Evolutionary conservation across 2,888 invertebrate species (phyloP).

Genomic region (Perizoma flavofasciatum): DNA sequence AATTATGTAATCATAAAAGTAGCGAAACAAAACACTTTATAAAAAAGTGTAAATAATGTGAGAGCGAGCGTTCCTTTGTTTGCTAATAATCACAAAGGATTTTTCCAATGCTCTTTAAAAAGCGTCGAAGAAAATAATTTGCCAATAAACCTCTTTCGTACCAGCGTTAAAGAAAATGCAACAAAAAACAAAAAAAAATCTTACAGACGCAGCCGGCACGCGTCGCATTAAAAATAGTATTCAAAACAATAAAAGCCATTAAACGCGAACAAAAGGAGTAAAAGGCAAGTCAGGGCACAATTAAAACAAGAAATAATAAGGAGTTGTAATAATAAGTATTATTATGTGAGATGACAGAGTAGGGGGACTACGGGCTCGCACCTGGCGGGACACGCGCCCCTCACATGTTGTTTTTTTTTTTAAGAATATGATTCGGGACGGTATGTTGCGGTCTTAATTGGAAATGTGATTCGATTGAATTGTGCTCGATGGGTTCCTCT

Average conservation of each 20-base stretch:
- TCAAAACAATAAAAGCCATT: conserved; percentile 81
- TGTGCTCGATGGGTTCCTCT: conserved; percentile 4
- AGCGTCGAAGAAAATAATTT: conserved; percentile 5
- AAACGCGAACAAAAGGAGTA: conserved; percentile 80
- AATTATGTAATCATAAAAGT: neutral
- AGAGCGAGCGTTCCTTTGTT: conserved; percentile 1
- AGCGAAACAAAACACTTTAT: neutral
- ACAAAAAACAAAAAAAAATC: conserved; percentile 32
- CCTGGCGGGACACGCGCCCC: conserved; percentile 69
- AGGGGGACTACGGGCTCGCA: conserved; percentile 57
- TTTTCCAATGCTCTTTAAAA: conserved; percentile 2
- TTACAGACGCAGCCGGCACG: conserved; percentile 72
- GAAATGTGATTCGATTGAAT: conserved; percentile 35
- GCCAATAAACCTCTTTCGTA: conserved; percentile 17
- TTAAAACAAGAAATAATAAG: conserved; percentile 84
- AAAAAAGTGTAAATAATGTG: neutral
- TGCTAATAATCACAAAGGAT: neutral
- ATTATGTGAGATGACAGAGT: conserved; percentile 67
- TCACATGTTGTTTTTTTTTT: conserved; percentile 34
- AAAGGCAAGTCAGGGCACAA: conserved; percentile 81
- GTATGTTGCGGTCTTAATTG: conserved; percentile 39
- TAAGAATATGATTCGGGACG: conserved; percentile 34
- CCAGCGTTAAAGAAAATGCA: conserved; percentile 10
- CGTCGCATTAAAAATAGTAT: conserved; percentile 66
- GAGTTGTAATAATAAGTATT: conserved; percentile 82